Base-by-base conservation (phyloP, 2,888 invertebrate genomes). In the Harmothoe impar region DNA sequence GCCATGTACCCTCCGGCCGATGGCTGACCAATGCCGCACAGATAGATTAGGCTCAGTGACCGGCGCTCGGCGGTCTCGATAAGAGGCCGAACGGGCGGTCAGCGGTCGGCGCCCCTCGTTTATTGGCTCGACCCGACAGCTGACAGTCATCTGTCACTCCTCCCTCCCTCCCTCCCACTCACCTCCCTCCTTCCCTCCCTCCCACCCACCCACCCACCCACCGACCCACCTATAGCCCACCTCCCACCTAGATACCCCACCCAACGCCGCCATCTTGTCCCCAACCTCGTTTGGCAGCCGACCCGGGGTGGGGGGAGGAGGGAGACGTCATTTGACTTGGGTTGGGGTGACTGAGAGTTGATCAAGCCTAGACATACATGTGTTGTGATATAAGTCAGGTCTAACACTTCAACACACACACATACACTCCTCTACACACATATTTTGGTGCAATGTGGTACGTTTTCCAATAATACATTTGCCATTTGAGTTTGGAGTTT, bases 1-100 rank as follows among this genome's bases (percentile, higher is more conserved):
- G 25, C 31, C 25, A 29, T 20, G 29, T 5, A 77, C 77, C 29
- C 17, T 33, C 35, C 43, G 20, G 0, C 81, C n/a, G 35, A 81
- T 81, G 81, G n/a, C 81, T 25, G 35, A 35, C 81, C 35, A 35
- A 81, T 81, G 43, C 81, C 15, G 43, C 43, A 35, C 35, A 35
- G 81, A 81, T 81, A 81, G 81, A 81, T 81, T 81, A 81, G 35
- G 81, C 35, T 43, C 77, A 35, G 81, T 72, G 72, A 29, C 72
- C 72, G 25, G 72, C 72, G 29, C 29, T 43, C 81, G 81, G 35
- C 43, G 35, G 20, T 33, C 43, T 35, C 33, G 81, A 81, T 81
- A 81, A 81, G 81, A 43, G 81, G 25, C 81, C 81, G 43, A 72
- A 35, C 81, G 12, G 35, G 33, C 31, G 43, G 43, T 43, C 81